Evolutionary conservation across 1,140 invertebrate species (phyloP), one percentile per base, ranked within the genome.

Genomic region (Drosophila prosaltans): DNA sequence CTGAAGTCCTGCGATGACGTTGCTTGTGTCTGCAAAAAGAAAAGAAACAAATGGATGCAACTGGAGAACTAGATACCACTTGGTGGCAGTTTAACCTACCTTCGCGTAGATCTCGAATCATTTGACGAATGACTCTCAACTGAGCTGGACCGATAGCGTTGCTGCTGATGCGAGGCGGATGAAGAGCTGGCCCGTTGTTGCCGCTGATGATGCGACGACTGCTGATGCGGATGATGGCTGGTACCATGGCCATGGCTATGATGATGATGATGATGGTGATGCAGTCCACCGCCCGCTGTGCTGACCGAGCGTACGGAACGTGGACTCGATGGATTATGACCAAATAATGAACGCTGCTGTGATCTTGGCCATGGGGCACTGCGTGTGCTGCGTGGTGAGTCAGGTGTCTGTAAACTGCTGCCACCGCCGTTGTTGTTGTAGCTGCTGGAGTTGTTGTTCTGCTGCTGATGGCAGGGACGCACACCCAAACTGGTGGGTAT

Each of bases 51-150:
- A 45, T n/a, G 1, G 10, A 45, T 51, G 16, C 2, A 2, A 30
- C 30, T 32, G 28, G 7, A 40, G 5, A 28, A 59, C 57, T 11
- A 3, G 55, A 58, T 57, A 16, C 30, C 61, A 48, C n/a, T 0
- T 28, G 2, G 65, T 30, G 36, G 3, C 5, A 10, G 36, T 1
- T 3, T 7, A 5, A 78, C 90, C 83, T 76, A 95, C 91, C 94
- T 95, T 83, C 94, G 94, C 88, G 95, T 95, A 0, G 95, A 95
- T 60, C 95, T 92, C 9, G 95, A 96, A 86, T 96, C 96, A 59
- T 95, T 95, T 21, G 96, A 97, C 90, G 96, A 97, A 91, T 97
- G 96, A 84, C 97, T 97, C 91, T 98, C 97, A 1, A 97, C 95
- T 1, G 97, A 97, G 51, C 93, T 94, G 32, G 94, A 94, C 59